Percentiles rank a stretch among this genome's conserved stretches.
Conservation (phyloP, 2,797 vertebrate species). For the Siniperca undulata region DNA sequence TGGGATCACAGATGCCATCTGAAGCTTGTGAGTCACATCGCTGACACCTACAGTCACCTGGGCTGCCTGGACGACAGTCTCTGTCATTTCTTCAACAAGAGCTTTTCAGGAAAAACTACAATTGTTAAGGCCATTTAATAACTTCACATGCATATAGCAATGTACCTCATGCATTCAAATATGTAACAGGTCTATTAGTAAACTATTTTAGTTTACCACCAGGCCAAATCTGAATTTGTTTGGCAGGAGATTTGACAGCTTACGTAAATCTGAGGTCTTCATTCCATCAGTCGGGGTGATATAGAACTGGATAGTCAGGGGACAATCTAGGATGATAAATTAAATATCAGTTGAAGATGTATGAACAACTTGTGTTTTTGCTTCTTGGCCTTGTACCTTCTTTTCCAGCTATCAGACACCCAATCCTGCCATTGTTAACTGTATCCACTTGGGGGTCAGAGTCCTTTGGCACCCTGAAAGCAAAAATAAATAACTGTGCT, state of each 20-base stretch:
- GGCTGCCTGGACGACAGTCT: constrained; percentile 66
- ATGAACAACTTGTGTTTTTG: background rate
- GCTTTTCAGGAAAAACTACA: background rate
- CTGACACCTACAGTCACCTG: constrained; percentile 82
- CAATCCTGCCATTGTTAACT: constrained; percentile 87
- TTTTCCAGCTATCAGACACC: constrained; percentile 80
- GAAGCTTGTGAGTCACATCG: constrained; percentile 74
- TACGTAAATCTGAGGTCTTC: constrained; percentile 79
- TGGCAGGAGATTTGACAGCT: constrained; percentile 23
- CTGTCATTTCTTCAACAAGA: background rate
- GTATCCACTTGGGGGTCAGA: constrained; percentile 61
- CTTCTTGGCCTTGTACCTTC: constrained; percentile 78
- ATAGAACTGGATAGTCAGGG: constrained; percentile 87
- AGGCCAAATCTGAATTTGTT: background rate
- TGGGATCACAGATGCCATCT: constrained; percentile 82
- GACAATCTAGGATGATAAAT: constrained; percentile 78
- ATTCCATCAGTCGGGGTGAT: constrained; percentile 76
- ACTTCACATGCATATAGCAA: background rate
- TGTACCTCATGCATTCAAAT: background rate
- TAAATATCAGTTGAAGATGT: background rate
- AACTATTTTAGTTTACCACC: background rate
- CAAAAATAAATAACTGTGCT: background rate
- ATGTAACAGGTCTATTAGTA: background rate
- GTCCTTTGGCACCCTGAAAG: constrained; percentile 69
- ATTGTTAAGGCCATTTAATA: background rate